phyloP scores from a whole-genome alignment of 2,113 vertebrate genomes.

The Rostratula benghalensis region DNA sequence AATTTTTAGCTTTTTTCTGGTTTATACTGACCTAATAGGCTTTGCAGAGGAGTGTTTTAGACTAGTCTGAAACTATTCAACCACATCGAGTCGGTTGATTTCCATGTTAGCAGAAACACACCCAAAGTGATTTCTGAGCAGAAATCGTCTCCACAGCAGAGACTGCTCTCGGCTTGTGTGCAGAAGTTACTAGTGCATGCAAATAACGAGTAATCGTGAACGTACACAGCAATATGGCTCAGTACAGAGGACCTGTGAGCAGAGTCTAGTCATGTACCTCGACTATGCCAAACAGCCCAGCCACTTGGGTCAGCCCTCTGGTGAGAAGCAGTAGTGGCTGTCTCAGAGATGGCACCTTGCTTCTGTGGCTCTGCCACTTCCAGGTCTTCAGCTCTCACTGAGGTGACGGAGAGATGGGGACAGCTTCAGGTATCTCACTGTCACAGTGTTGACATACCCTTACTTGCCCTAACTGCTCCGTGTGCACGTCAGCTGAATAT shows the following conservation, averaged over 20 bases:
- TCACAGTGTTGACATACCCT: not conserved
- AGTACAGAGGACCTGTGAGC: not conserved
- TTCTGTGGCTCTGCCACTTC: not conserved
- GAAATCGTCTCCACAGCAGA: not conserved
- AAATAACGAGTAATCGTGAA: not conserved
- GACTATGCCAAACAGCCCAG: not conserved
- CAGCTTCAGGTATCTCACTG: not conserved
- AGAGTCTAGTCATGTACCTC: not conserved
- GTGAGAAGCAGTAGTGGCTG: not conserved
- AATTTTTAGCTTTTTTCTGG: not conserved
- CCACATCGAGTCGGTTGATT: not conserved
- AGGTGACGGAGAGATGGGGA: rapidly evolving
- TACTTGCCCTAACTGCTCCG: not conserved
- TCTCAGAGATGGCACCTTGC: not conserved
- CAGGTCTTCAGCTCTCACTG: not conserved
- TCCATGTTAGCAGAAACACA: not conserved
- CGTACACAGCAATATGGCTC: not conserved
- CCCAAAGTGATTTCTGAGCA: not conserved
- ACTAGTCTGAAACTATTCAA: not conserved
- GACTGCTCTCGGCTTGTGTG: not conserved
- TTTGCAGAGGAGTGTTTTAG: not conserved
- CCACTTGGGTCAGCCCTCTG: not conserved
- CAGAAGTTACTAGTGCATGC: not conserved
- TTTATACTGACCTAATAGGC: not conserved
- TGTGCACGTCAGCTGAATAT: not conserved